A percentile compares a stretch with the other conserved stretches of the same genome.
These are phyloP conservation scores for Rhinogobio ventralis DNA, from an alignment of 2,797 vertebrate species.

Conservation along the genomic window DNA sequence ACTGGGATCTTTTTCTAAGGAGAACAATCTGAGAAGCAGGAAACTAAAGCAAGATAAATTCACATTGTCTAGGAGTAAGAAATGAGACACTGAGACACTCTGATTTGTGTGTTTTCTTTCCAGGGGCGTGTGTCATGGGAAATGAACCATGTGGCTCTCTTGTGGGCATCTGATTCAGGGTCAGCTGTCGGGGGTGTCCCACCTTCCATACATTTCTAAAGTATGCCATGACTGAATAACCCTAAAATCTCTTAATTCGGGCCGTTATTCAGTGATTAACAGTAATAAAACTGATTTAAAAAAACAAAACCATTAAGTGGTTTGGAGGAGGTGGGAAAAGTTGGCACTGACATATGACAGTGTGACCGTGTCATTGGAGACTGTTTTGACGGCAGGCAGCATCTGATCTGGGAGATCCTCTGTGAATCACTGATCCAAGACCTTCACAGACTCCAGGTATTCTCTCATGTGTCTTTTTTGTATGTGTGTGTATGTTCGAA, in stretches of 20 bases:
- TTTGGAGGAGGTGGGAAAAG: neutral
- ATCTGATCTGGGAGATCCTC: neutral
- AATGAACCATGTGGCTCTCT: neutral
- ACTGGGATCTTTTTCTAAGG: neutral
- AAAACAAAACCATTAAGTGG: neutral
- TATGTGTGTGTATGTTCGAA: neutral
- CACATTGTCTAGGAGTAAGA: neutral
- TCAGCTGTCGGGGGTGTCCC: slow-evolving; percentile 14
- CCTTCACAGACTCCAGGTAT: neutral
- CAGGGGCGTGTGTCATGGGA: neutral
- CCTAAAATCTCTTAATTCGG: neutral
- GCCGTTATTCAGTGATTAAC: neutral
- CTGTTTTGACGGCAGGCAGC: neutral
- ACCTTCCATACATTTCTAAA: neutral
- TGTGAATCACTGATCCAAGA: neutral
- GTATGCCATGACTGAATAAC: neutral
- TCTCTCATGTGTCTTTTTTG: neutral
- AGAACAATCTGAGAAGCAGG: neutral
- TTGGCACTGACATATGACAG: neutral
- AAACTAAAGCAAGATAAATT: neutral
- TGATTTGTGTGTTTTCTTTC: neutral
- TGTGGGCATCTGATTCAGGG: neutral
- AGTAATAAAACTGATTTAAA: neutral
- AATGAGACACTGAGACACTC: no score
- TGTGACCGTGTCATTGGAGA: neutral